Percentiles rank a stretch among this genome's conserved stretches.
Conservation (phyloP, 1,140 invertebrate species). For the Drosophila seguyi region DNA sequence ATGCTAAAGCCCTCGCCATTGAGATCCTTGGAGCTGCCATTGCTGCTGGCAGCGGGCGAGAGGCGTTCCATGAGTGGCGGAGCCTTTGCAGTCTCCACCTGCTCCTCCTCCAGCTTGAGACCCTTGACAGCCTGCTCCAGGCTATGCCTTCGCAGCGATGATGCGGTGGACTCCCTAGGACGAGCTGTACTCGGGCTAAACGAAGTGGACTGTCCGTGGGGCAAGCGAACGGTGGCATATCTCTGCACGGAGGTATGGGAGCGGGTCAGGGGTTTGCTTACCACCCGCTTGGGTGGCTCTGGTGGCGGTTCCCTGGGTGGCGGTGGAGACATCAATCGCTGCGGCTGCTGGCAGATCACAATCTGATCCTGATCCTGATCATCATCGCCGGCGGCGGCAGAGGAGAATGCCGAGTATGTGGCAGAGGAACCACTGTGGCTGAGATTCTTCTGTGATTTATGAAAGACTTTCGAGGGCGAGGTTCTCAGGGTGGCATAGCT, state of each 20-base stretch:
- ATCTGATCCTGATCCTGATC: slow-evolving; percentile 27
- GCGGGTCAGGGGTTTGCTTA: slow-evolving; percentile 46
- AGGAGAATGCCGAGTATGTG: slow-evolving; percentile 57
- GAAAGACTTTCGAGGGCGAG: slow-evolving; percentile 14
- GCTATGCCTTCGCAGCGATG: slow-evolving; percentile 45
- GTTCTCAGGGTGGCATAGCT: slow-evolving; percentile 55
- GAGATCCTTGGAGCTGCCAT: slow-evolving; percentile 77
- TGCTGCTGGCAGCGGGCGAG: slow-evolving; percentile 63
- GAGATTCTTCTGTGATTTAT: slow-evolving; percentile 25
- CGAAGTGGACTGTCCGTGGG: slow-evolving; percentile 59
- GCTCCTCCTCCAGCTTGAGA: slow-evolving; percentile 31
- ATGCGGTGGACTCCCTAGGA: background rate
- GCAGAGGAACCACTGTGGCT: slow-evolving; percentile 52
- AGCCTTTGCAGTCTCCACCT: background rate
- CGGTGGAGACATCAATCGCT: slow-evolving; percentile 52
- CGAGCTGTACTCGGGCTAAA: slow-evolving; percentile 18
- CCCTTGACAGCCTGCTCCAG: slow-evolving; percentile 61
- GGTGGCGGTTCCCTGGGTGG: slow-evolving; percentile 68
- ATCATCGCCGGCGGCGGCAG: slow-evolving; percentile 26
- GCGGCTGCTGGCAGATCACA: slow-evolving; percentile 78
- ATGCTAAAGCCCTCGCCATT: slow-evolving; percentile 90
- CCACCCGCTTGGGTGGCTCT: slow-evolving; percentile 46
- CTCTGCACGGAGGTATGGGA: slow-evolving; percentile 68
- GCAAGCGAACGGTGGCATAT: slow-evolving; percentile 75
- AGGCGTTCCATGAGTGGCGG: slow-evolving; percentile 31